These are phyloP conservation scores for Cynopterus sphinx DNA, from an alignment of 2,797 vertebrate species.

Conservation along the genomic window DNA sequence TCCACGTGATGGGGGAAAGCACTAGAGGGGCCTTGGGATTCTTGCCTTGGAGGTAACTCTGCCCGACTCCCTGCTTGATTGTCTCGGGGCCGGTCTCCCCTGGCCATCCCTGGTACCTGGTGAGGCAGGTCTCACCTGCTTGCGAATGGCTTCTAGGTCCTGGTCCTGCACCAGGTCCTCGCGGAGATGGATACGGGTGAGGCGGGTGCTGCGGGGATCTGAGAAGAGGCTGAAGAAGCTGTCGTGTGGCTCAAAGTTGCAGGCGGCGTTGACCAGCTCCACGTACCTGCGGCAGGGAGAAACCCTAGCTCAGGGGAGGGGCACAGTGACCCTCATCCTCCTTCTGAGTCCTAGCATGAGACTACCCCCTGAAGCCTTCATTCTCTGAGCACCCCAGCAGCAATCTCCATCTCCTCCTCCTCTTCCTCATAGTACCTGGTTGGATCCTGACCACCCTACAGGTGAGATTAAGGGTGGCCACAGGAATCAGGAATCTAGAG, in stretches of 20 bases:
- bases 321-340: rapidly evolving
- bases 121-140: conserved; percentile 88
- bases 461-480: background rate
- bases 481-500: background rate
- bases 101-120: rapidly evolving
- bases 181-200: conserved; percentile 94
- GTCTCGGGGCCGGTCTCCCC: rapidly evolving
- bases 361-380: background rate
- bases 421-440: background rate
- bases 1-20: rapidly evolving
- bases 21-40: background rate
- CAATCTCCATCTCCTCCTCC: background rate
- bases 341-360: background rate
- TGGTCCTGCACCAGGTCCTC: conserved; percentile 94
- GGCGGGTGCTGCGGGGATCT: conserved; percentile 94
- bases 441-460: background rate
- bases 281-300: conserved; percentile 88
- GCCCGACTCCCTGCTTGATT: background rate
- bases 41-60: background rate
- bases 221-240: conserved; percentile 98
- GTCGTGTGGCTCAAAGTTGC: conserved; percentile 93
- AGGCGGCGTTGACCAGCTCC: conserved; percentile 95
- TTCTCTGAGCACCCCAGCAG: background rate
- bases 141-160: conserved; percentile 96
- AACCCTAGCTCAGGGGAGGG: background rate